These are phyloP conservation scores for Dendrolimus pini DNA, from an alignment of 2,888 invertebrate genomes.

Conservation along the genomic window DNA sequence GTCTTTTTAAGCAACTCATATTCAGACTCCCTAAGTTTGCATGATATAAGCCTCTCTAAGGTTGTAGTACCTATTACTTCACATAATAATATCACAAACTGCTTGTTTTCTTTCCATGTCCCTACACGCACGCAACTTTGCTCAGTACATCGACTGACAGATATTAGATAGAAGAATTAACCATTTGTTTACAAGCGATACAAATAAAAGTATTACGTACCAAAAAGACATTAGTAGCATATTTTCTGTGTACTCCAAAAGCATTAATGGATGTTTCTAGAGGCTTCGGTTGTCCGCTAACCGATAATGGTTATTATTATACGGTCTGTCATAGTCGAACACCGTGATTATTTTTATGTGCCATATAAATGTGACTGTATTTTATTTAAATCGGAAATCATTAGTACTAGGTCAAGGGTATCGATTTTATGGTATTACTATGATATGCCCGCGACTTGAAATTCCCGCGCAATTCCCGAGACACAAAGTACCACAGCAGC, in stretches of 20 bases:
- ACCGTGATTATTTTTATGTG: not conserved
- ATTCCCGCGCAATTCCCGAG: too few relatives aligned
- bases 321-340: not conserved
- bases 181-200: not conserved
- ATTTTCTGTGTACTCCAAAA: slow-evolving; percentile 1
- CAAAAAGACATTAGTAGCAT: not conserved
- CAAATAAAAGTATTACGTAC: not conserved
- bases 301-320: not conserved
- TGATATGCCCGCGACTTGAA: too few relatives aligned
- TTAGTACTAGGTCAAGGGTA: not conserved
- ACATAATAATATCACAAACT: too few relatives aligned
- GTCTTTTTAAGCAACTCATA: too few relatives aligned
- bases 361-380: not conserved
- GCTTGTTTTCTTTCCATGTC: too few relatives aligned
- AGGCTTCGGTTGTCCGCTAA: slow-evolving; percentile 23
- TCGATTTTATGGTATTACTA: not conserved
- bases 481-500: too few relatives aligned
- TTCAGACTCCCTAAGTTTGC: too few relatives aligned
- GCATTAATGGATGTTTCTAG: slow-evolving; percentile 7
- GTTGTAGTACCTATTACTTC: too few relatives aligned
- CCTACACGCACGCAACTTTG: too few relatives aligned
- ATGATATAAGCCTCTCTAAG: too few relatives aligned
- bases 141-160: too few relatives aligned
- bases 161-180: too few relatives aligned
- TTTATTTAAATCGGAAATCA: not conserved